Evolutionary conservation across 2,113 vertebrate genomes (phyloP), one percentile per base, ranked within the genome.

Genomic region (Eidolon helvum): DNA sequence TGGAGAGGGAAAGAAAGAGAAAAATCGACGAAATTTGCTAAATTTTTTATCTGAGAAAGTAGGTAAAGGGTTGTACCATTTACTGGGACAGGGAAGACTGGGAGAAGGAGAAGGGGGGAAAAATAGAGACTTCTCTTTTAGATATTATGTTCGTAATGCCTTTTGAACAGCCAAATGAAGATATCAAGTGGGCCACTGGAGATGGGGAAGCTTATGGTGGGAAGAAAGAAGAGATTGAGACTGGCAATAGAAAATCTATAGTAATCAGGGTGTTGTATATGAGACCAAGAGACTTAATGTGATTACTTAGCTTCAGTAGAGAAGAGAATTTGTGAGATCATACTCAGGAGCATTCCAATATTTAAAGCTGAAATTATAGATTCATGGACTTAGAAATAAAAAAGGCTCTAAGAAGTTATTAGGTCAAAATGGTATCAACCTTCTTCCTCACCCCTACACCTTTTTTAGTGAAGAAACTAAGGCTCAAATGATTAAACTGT

Each of bases 281-380:
- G 26, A 69, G 93, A 45, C 1, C 10, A 87, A 59, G 35, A 38
- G 30, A 77, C 10, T n/a, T n/a, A 16, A 38, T 28, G 30, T 24
- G 10, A 35, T 61, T 35, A 43, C 55, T 33, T 66, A 24, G 15
- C 10, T 3, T 82, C 74, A 75, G 24, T 14, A n/a, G 33, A 86
- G 40, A 80, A 59, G 43, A 65, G 75, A 45, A 72, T 69, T 75
- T 79, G 28, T 87, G 82, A 65, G 68, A 12, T 28, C 8, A 10
- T 28, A 0, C 8, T 61, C 21, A 71, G 2, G 11, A 48, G 10
- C 43, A 63, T 77, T 45, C 12, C 4, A 75, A 28, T 33, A 77
- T 63, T 66, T 53, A 55, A 95, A 86, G 40, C 22, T 93, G 5
- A 43, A 94, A 19, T 77, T 50, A 50, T 72, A 92, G 69, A 12